Evolutionary conservation across 2,113 vertebrate species (phyloP), one percentile per base, ranked within the genome.

Genomic region (Condylura cristata): DNA sequence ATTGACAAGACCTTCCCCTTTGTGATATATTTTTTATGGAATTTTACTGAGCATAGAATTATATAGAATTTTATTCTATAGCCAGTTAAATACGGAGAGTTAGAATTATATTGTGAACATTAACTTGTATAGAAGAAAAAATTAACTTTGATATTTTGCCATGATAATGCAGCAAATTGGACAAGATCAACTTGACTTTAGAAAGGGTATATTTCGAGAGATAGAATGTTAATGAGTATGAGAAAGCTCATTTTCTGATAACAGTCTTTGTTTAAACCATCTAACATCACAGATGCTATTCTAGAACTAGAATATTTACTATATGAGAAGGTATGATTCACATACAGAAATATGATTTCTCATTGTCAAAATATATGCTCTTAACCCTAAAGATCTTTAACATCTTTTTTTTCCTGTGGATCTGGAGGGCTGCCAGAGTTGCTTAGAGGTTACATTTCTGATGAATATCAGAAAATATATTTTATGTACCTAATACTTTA

Each of bases 181-280:
- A 80, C 48, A 94, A 84, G 68, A 20, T 85, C 60, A 65, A 48
- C 91, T 93, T 95, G 3, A 88, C 66, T 90, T 66, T 41, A 87
- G 90, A 61, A 91, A 91, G 44, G 20, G 48, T 68, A 71, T 39
- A 12, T 68, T 78, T 93, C 30, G 28, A 53, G 4, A 93, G 3
- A 26, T 63, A 72, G 56, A 74, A 86, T 89, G 71, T 76, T 26
- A 51, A 7, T 85, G 65, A 82, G 60, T 39, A 74, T 95, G 60
- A 85, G 11, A 24, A 24, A 93, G 53, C 74, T 4, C 12, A 13
- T 84, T 14, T 37, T 83, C 32, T 48, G 48, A 74, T 63, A 83
- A 92, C 68, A 41, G 46, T 66, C 76, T 53, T 72, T 26, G 76
- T 80, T 94, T 13, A 22, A 87, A 63, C 13, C n/a, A 30, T 66